Evolutionary conservation across 2,888 invertebrate species (phyloP), one percentile per base, ranked within the genome.

Genomic region (Ctenicera cuprea): DNA sequence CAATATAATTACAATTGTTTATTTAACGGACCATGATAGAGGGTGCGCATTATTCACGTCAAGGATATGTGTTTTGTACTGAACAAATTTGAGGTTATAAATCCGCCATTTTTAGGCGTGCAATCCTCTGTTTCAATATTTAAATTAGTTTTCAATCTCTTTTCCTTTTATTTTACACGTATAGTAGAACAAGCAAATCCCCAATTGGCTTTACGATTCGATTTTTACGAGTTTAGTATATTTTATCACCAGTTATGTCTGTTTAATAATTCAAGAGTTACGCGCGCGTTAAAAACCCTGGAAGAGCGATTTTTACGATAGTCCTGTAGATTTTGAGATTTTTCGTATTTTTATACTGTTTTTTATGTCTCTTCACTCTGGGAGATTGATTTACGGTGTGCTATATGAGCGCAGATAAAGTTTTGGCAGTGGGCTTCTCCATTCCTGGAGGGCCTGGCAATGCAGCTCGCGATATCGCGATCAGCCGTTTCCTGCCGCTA

Each of bases 401-500:
- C 62, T 62, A 61, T 61, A 68, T 61, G 48, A 61, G 45, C 30
- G 57, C 33, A 68, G 68, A 68, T 68, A 68, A 59, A 45, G 41
- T 41, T 68, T 67, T 68, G 68, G 68, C 68, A 59, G 33, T 33
- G 59, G 59, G 30, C 61, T 59, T 38, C 52, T 37, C 59, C 68
- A 33, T 48, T 68, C 48, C 59, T 59, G 30, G 26, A 59, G 67
- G 70, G 63, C 41, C 52, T 50, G 52, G 70, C 62, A 59, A 45
- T 64, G 65, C 71, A 45, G 64, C 50, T 38, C 18, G 57, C 41
- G 71, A 71, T 71, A 71, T 59, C 71, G 59, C 54, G 65, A 71
- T 71, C 71, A 59, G 48, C 57, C 65, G 59, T 59, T 71, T 71
- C 71, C 71, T 71, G 26, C 20, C 41, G 45, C 71, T 43, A 71